Conservation (phyloP, 2,113 vertebrate genomes). For the Psettodes erumei region DNA sequence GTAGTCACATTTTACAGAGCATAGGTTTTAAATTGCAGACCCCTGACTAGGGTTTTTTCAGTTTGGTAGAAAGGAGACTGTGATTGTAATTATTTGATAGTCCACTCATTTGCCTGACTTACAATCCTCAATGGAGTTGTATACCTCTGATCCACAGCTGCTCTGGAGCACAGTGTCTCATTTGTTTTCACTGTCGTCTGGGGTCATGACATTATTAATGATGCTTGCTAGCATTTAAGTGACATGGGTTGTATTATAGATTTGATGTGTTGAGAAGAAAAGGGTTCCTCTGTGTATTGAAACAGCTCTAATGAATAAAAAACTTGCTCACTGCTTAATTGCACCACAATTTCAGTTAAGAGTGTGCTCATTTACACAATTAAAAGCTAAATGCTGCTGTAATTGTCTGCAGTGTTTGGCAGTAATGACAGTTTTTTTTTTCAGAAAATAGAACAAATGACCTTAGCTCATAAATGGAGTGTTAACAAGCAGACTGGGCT, state of each 20-base stretch:
- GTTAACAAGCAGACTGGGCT: background rate
- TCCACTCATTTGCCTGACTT: slow-evolving; percentile 64
- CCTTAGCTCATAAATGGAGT: background rate
- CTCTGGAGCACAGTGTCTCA: slow-evolving; percentile 57
- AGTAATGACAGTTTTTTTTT: background rate
- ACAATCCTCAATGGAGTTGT: slow-evolving; percentile 53
- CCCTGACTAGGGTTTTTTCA: background rate
- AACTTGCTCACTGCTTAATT: slow-evolving; percentile 19
- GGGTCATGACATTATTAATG: slow-evolving; percentile 74
- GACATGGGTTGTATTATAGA: slow-evolving; percentile 47
- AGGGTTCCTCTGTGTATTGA: slow-evolving; percentile 53
- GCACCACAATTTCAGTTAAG: slow-evolving; percentile 15
- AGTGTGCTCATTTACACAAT: background rate
- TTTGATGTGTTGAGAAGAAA: slow-evolving; percentile 43
- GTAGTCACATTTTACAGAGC: slow-evolving; percentile 53
- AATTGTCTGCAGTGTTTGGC: background rate
- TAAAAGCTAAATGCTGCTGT: background rate
- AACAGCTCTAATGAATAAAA: slow-evolving; percentile 19
- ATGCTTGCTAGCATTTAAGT: slow-evolving; percentile 59
- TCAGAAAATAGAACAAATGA: background rate
- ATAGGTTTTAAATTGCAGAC: slow-evolving; percentile 50
- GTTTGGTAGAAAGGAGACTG: slow-evolving; percentile 24
- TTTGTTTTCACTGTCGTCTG: slow-evolving; percentile 69
- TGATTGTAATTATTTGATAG: slow-evolving; percentile 71
- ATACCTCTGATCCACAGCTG: slow-evolving; percentile 58